Base-by-base conservation (phyloP, 2,888 invertebrate species). In the Tetragonisca angustula region DNA sequence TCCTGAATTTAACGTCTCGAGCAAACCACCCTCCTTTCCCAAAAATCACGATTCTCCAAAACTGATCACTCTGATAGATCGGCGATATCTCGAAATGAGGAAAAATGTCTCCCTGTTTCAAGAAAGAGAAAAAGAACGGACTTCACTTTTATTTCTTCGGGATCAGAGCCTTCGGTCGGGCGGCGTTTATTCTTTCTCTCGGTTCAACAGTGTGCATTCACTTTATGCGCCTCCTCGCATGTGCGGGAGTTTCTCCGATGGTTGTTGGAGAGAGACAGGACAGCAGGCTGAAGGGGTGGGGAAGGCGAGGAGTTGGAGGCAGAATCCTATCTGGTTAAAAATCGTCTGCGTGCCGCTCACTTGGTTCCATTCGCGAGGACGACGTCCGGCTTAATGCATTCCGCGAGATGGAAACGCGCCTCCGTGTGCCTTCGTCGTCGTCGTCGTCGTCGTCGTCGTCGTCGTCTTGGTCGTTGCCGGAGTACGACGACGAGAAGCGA, bases 281-380 rank as follows among this genome's bases (percentile, higher is more conserved):
- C 21, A 64, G 62, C 64, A 59, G 72, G 71, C 67, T 62, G 79
- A 62, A 56, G 52, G 62, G 59, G 49, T 32, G 84, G 43, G 61
- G 61, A 73, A 74, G 79, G 54, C 17, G 72, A 73, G 79, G 80
- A 86, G 89, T 74, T 71, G 84, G 79, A 83, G 84, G 84, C 59
- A 88, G 85, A 87, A 88, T 89, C 85, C 88, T 91, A 91, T 91
- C 91, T 87, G 88, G 78, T 87, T 83, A 87, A 88, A 89, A 89
- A 91, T 91, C 91, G 91, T 91, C 91, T 91, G 91, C 89, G 88
- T 87, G 89, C 91, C 88, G 89, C 87, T 90, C 88, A 89, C 89
- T 88, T 88, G 89, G 88, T 91, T 87, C 90, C 90, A 91, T 91
- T 91, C 90, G 91, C 91, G 90, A 85, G 88, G 84, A 89, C 87